Base-by-base conservation (phyloP, 1,140 invertebrate species). In the Antheraea pernyi region DNA sequence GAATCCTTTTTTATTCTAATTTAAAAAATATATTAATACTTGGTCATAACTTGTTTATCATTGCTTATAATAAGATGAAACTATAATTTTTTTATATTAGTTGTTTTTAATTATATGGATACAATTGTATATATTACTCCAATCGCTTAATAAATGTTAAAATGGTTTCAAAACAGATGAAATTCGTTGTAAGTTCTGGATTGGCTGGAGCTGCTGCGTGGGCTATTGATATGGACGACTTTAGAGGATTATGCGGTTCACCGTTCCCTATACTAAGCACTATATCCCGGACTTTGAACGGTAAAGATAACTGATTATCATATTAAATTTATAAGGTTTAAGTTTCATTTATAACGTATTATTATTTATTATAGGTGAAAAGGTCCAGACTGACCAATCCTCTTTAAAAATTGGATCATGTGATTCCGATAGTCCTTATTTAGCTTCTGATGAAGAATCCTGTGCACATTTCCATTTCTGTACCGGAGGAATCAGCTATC, bases 401-500 rank as follows among this genome's bases (percentile, higher is more conserved):
- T 83, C 88, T 6, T 77, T 92, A 10, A 92, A 91, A 65, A 80
- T 92, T 36, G 89, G 89, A 7, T 86, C 87, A 3, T 94, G 91
- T 85, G 82, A 93, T 18, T 91, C 93, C n/a, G 86, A 90, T 7
- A 88, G 58, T 10, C 85, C 93, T 7, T 93, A 94, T 19, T 76
- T 95, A 5, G 93, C 93, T 30, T 94, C 93, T 6, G 95, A 96
- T 72, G 93, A 94, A 1, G 92, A 94, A 0, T 95, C 95, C 65
- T 96, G 96, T 80, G 94, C 94, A 0, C 93, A 94, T 63, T 97
- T 95, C 82, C 94, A 95, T 67, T 92, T 95, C 39, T 97, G 96
- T 74, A 93, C 94, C n/a, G 93, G 93, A 65, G 94, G 94, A 72
- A 89, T 94, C 8, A 93, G 91, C 72, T 95, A 94, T 76, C 93